Evolutionary conservation across 2,113 vertebrate genomes (phyloP).

Genomic region (Ageneiosus marmoratus): DNA sequence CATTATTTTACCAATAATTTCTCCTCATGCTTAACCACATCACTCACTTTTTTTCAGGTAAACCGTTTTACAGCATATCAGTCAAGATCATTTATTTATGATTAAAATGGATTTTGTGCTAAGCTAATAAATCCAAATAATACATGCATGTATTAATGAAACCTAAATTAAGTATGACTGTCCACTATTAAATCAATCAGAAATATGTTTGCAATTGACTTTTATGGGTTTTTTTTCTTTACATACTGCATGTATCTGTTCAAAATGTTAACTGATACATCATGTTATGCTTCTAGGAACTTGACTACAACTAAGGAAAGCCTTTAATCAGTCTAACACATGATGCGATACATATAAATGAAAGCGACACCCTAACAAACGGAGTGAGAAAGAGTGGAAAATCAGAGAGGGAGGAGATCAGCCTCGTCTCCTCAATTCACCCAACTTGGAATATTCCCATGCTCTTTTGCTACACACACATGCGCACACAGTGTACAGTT

Average conservation of each 20-base stretch:
- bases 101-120: background rate
- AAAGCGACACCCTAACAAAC: constrained; percentile 23
- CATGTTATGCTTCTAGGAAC: background rate
- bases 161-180: background rate
- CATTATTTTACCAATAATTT: background rate
- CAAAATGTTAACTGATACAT: background rate
- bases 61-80: background rate
- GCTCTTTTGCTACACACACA: background rate
- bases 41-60: background rate
- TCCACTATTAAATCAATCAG: background rate
- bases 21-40: background rate
- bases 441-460: background rate
- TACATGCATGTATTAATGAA: background rate
- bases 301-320: background rate
- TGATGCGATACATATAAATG: constrained; percentile 25
- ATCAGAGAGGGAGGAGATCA: background rate
- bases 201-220: background rate
- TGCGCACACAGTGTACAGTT: constrained; percentile 31
- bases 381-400: constrained; percentile 41
- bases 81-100: background rate
- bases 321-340: background rate
- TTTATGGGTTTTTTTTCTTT: background rate
- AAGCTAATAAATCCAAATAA: background rate
- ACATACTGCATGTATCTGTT: background rate
- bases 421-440: background rate